Conservation (phyloP, 2,113 vertebrate genomes). For the Chrysemys picta region DNA sequence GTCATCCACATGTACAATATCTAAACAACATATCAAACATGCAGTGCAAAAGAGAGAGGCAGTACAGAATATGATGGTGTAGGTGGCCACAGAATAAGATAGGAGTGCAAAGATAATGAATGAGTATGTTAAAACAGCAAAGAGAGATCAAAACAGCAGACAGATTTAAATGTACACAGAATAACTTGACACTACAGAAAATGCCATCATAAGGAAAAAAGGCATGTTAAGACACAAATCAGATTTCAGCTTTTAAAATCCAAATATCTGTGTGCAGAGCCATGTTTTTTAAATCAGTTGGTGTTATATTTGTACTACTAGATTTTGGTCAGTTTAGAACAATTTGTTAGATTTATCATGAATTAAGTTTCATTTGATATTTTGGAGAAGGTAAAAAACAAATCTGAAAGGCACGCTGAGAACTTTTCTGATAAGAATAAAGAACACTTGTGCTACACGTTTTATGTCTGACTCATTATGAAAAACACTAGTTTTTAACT, state of each 20-base stretch:
- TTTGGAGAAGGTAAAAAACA: background rate
- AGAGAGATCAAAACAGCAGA: conserved; percentile 35
- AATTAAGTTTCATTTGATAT: background rate
- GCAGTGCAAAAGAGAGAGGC: conserved; percentile 58
- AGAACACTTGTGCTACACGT: background rate
- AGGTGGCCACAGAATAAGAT: conserved; percentile 34
- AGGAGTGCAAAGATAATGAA: conserved; percentile 37
- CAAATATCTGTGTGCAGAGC: conserved; percentile 23
- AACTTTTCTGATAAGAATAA: background rate
- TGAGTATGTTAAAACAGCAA: conserved; percentile 34
- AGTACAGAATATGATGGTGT: conserved; percentile 43
- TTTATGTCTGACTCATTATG: background rate
- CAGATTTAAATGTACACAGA: conserved; percentile 43
- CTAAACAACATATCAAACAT: conserved; percentile 46
- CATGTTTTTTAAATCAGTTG: conserved; percentile 43
- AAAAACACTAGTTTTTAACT: background rate
- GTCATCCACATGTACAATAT: conserved; percentile 43
- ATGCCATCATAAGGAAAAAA: conserved; percentile 9
- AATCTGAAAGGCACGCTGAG: background rate
- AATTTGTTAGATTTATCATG: conserved; percentile 14
- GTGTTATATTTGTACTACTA: background rate
- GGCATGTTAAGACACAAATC: background rate
- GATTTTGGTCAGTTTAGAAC: background rate
- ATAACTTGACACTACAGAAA: background rate
- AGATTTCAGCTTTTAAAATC: conserved; percentile 51